Evolutionary conservation across 2,113 vertebrate species (phyloP).

Genomic region (Columbina picui): DNA sequence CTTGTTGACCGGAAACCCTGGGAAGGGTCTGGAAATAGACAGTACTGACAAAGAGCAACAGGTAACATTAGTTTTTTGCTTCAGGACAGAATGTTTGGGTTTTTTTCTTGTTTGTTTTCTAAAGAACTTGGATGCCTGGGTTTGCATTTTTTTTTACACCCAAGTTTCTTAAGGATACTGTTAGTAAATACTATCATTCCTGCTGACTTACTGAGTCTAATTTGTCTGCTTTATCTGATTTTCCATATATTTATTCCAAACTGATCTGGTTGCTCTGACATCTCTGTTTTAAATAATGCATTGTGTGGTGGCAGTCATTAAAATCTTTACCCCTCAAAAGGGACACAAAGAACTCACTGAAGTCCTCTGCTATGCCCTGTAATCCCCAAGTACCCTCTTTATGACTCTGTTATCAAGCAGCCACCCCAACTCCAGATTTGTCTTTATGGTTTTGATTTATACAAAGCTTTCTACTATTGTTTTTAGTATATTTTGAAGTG

Average conservation of each 20-base stretch:
- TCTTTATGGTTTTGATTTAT: not conserved
- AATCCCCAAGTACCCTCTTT: not conserved
- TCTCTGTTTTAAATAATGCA: not conserved
- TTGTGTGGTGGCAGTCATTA: not conserved
- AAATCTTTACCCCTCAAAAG: not conserved
- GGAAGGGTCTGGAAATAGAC: not conserved
- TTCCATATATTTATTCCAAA: not conserved
- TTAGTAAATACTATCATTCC: not conserved
- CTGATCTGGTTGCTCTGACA: not conserved
- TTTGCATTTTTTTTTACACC: not conserved
- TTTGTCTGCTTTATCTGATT: not conserved
- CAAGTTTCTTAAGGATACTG: not conserved
- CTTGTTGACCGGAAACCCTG: not conserved
- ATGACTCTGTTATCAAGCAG: not conserved
- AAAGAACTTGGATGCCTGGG: not conserved
- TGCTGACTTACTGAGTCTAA: not conserved
- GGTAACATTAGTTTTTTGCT: not conserved
- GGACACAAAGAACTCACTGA: not conserved
- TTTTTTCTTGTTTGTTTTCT: not conserved
- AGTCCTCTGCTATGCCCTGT: not conserved
- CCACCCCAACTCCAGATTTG: not conserved
- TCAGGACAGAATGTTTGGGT: not conserved
- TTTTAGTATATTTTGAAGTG: not conserved
- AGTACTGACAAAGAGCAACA: not conserved
- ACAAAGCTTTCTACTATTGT: not conserved